Conservation (phyloP, 2,113 vertebrate genomes). For the Struthio camelus region DNA sequence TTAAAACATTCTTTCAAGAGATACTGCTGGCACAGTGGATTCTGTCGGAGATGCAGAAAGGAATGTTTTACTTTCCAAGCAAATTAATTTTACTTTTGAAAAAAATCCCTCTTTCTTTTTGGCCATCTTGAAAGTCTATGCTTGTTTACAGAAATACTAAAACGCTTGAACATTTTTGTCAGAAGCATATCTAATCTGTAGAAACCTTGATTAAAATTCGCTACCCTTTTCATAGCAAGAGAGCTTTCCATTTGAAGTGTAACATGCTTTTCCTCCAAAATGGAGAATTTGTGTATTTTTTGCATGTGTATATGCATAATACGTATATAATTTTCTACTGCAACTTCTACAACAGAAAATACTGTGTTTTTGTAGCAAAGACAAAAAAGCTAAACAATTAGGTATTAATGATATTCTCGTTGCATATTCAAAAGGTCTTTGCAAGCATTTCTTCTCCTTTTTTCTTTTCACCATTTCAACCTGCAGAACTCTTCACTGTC, state of each 20-base stretch:
- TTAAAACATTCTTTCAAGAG: not conserved
- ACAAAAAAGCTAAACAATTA: slow-evolving; percentile 75
- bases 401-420: slow-evolving; percentile 79
- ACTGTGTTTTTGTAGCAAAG: slow-evolving; percentile 66
- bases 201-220: slow-evolving; percentile 50
- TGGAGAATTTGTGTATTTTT: slow-evolving; percentile 58
- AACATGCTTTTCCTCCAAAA: slow-evolving; percentile 46
- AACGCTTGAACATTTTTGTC: slow-evolving; percentile 39
- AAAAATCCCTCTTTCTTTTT: not conserved
- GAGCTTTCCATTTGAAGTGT: slow-evolving; percentile 47
- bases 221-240: slow-evolving; percentile 47
- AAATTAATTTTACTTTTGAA: slow-evolving; percentile 5
- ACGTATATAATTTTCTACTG: slow-evolving; percentile 55
- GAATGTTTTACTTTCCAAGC: slow-evolving; percentile 2
- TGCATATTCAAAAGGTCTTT: slow-evolving; percentile 79
- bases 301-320: slow-evolving; percentile 67
- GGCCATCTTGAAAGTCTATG: not conserved
- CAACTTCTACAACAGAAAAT: slow-evolving; percentile 65
- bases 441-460: slow-evolving; percentile 66
- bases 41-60: not conserved
- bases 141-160: slow-evolving; percentile 38
- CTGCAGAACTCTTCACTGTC: slow-evolving; percentile 80
- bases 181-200: slow-evolving; percentile 48
- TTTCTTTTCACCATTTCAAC: slow-evolving; percentile 75
- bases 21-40: not conserved